Percentiles rank a stretch among this genome's conserved stretches.
These are phyloP conservation scores for Zaprionus lachaisei DNA, from an alignment of 1,140 invertebrate species.

Conservation along the genomic window DNA sequence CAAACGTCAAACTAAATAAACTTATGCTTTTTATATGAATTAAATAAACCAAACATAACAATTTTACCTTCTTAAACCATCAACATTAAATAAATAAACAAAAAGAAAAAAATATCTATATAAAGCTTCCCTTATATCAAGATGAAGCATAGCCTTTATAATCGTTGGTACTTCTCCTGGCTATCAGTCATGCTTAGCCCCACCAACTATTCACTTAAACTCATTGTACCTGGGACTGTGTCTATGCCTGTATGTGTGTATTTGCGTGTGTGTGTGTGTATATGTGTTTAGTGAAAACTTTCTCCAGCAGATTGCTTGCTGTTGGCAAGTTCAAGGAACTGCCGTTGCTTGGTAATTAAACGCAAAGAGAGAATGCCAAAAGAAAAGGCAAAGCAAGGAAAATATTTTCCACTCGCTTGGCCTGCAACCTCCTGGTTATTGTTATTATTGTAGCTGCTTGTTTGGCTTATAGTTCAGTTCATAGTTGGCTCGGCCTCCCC, in stretches of 20 bases:
- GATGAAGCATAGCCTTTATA: background rate
- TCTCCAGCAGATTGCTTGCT: slow-evolving; percentile 19
- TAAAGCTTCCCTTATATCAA: too few relatives aligned
- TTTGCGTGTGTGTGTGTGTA: background rate
- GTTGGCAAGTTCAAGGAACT: slow-evolving; percentile 55
- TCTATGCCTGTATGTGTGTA: background rate
- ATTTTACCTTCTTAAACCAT: too few relatives aligned
- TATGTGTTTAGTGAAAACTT: slow-evolving; percentile 10
- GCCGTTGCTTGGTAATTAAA: slow-evolving; percentile 69
- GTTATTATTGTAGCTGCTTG: slow-evolving; percentile 57
- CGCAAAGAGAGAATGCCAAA: slow-evolving; percentile 19
- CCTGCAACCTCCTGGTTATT: slow-evolving; percentile 37
- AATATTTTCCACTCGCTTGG: slow-evolving; percentile 73
- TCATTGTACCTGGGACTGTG: slow-evolving; percentile 16
- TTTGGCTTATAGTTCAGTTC: slow-evolving; percentile 66
- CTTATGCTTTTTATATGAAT: too few relatives aligned
- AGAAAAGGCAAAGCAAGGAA: slow-evolving; percentile 56
- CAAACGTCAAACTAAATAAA: too few relatives aligned
- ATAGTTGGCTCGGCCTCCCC: slow-evolving; percentile 25
- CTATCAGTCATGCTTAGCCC: background rate
- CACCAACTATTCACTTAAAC: slow-evolving; percentile 1
- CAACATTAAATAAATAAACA: too few relatives aligned
- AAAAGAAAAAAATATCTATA: too few relatives aligned
- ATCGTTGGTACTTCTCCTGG: background rate
- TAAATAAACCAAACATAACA: too few relatives aligned